These are phyloP conservation scores for Nemotelus nigrinus DNA, from an alignment of 2,888 invertebrate species.

Conservation along the genomic window DNA sequence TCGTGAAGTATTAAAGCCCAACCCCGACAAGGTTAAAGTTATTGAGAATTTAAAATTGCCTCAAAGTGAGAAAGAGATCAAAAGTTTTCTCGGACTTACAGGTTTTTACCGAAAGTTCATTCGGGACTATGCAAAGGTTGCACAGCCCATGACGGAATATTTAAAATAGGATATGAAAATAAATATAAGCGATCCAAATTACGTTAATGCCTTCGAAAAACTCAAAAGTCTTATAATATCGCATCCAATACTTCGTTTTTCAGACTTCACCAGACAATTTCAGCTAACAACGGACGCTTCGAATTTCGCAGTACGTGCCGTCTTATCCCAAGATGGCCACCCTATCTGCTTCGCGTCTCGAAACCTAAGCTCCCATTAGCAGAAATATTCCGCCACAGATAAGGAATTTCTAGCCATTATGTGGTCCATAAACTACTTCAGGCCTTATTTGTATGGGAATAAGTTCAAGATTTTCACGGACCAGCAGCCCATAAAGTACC, in stretches of 20 bases:
- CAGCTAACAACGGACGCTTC: slow-evolving; percentile 2
- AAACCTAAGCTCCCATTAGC: neutral
- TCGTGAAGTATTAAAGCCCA: slow-evolving; percentile 37
- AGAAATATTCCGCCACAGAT: neutral
- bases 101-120: slow-evolving; percentile 48
- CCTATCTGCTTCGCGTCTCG: neutral
- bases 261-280: neutral
- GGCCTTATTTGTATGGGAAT: slow-evolving; percentile 6
- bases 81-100: slow-evolving; percentile 47
- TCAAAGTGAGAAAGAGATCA: slow-evolving; percentile 48
- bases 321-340: slow-evolving; percentile 13
- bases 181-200: slow-evolving; percentile 7
- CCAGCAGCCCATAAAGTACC: no score
- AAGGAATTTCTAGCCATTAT: no score
- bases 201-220: slow-evolving; percentile 6
- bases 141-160: slow-evolving; percentile 44
- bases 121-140: slow-evolving; percentile 45
- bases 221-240: neutral
- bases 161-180: neutral
- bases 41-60: slow-evolving; percentile 39
- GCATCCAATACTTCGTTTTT: neutral
- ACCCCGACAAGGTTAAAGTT: slow-evolving; percentile 35
- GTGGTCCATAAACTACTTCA: neutral
- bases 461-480: no score
- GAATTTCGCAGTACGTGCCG: no score